These are phyloP conservation scores for Enteromius argenteus DNA, from an alignment of 2,797 vertebrate genomes.

Conservation along the genomic window DNA sequence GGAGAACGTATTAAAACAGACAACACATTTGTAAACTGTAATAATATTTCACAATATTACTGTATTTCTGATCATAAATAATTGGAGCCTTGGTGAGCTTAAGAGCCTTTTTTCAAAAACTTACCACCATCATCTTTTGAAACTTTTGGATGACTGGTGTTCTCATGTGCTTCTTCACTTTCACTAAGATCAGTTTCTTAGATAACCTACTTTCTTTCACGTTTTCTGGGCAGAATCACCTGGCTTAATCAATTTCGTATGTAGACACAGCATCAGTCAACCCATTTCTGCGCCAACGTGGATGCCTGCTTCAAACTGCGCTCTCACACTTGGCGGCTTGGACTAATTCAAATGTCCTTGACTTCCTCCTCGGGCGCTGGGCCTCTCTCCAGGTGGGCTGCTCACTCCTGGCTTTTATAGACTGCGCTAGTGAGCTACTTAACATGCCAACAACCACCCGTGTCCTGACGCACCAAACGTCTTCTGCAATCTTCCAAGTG, in stretches of 20 bases:
- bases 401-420: conserved; percentile 50
- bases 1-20: no score
- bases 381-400: conserved; percentile 51
- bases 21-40: not conserved
- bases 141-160: not conserved
- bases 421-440: conserved; percentile 42
- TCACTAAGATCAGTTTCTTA: conserved; percentile 9
- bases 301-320: conserved; percentile 19
- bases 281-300: conserved; percentile 29
- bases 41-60: not conserved
- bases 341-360: conserved; percentile 55
- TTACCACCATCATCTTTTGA: not conserved
- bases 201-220: conserved; percentile 27
- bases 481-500: conserved; percentile 41
- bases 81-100: not conserved
- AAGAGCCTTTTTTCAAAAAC: not conserved
- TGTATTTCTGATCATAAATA: not conserved
- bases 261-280: conserved; percentile 40
- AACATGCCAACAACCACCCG: conserved; percentile 44
- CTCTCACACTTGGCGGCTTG: conserved; percentile 13
- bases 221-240: conserved; percentile 5
- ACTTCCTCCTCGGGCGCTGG: conserved; percentile 36
- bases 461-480: conserved; percentile 36
- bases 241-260: conserved; percentile 32
- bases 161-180: not conserved